Evolutionary conservation across 2,113 vertebrate genomes (phyloP).

Genomic region (Pluvianellus socialis): DNA sequence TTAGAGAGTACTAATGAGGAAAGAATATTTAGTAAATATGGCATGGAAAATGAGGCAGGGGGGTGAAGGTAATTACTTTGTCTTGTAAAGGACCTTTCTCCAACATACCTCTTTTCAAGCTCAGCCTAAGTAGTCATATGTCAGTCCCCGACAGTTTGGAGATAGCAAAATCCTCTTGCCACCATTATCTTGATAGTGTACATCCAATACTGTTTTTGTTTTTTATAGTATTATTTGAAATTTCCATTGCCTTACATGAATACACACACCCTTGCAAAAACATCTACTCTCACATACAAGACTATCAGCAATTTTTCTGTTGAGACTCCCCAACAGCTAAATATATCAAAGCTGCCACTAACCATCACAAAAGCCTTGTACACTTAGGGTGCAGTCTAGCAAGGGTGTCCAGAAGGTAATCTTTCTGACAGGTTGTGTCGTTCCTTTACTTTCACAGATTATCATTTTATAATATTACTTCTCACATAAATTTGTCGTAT

Average conservation of each 20-base stretch:
- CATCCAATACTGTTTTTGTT: neutral
- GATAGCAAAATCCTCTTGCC: neutral
- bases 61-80: neutral
- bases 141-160: neutral
- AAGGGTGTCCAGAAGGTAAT: neutral
- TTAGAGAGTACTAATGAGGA: neutral
- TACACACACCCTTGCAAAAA: neutral
- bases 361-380: neutral
- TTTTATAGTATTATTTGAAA: neutral
- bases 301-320: neutral
- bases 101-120: neutral
- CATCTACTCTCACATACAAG: accelerated
- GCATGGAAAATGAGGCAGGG: neutral
- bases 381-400: neutral
- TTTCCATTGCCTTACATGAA: neutral
- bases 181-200: neutral
- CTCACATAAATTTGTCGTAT: neutral
- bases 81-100: neutral
- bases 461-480: neutral
- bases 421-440: neutral
- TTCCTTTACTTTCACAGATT: neutral
- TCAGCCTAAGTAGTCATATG: neutral
- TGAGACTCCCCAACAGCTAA: neutral
- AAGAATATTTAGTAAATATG: neutral
- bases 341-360: neutral